These are phyloP conservation scores for Lutjanus erythropterus DNA, from an alignment of 2,113 vertebrate genomes.

Conservation along the genomic window DNA sequence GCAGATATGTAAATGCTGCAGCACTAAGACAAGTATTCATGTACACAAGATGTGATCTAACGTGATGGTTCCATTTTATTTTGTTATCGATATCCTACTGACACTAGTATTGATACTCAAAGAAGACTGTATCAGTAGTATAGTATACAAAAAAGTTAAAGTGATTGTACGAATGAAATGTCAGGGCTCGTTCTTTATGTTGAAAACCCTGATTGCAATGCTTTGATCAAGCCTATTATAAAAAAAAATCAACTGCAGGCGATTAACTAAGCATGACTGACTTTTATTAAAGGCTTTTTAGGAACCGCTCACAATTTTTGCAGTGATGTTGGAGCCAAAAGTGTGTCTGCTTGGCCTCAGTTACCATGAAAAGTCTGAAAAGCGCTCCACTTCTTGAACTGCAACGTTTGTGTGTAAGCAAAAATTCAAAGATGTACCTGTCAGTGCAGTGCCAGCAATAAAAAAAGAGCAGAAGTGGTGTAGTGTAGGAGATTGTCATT, in stretches of 20 bases:
- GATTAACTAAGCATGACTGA: constrained; percentile 38
- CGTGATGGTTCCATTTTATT: no score
- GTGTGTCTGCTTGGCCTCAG: constrained; percentile 16
- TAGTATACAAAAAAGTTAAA: neutral
- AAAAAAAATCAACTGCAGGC: constrained; percentile 20
- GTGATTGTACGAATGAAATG: neutral
- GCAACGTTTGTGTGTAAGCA: constrained; percentile 15
- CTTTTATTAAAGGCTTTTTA: constrained; percentile 70
- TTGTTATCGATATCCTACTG: no score
- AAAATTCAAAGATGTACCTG: constrained; percentile 11
- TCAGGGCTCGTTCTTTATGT: neutral
- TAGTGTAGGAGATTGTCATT: constrained; percentile 50
- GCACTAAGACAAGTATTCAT: no score
- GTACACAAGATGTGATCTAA: no score
- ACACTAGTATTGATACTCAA: no score
- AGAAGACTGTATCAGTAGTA: no score
- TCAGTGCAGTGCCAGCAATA: constrained; percentile 16
- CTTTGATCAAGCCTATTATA: neutral
- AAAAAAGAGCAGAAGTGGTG: constrained; percentile 30
- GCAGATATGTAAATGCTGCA: no score
- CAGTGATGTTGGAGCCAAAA: constrained; percentile 45
- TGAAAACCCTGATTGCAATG: neutral
- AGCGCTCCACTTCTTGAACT: constrained; percentile 7
- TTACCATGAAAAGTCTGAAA: constrained; percentile 28
- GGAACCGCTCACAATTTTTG: constrained; percentile 56